These are phyloP conservation scores for Carassius auratus DNA, from an alignment of 2,113 vertebrate species.

Conservation along the genomic window DNA sequence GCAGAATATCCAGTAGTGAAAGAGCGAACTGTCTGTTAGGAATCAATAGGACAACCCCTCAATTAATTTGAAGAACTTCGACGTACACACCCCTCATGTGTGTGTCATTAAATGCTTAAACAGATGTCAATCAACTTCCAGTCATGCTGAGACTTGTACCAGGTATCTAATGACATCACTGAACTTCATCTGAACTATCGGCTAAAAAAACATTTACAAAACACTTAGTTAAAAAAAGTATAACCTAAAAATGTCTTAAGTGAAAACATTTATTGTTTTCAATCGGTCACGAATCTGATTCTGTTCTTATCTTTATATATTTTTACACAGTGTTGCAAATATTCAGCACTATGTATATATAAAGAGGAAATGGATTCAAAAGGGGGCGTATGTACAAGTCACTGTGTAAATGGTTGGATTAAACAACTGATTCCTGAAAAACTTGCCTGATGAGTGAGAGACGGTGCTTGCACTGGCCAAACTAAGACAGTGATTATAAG, in stretches of 20 bases:
- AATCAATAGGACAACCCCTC: slow-evolving; percentile 17
- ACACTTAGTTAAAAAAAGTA: background rate
- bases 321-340: background rate
- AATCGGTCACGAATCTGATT: background rate
- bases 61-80: background rate
- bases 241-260: background rate
- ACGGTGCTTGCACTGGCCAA: background rate
- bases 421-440: slow-evolving; percentile 30
- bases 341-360: background rate
- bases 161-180: slow-evolving; percentile 26
- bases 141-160: background rate
- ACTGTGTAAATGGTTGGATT: slow-evolving; percentile 22
- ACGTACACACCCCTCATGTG: background rate
- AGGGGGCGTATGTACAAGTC: background rate
- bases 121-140: background rate
- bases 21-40: background rate
- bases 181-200: background rate
- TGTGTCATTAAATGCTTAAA: slow-evolving; percentile 9
- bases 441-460: slow-evolving; percentile 21
- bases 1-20: background rate
- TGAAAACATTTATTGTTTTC: background rate
- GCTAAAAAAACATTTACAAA: slow-evolving; percentile 3
- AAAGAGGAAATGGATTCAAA: background rate
- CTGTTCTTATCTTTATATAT: background rate
- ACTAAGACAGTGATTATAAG: slow-evolving; percentile 12